Evolutionary conservation across 1,140 invertebrate species (phyloP).

Genomic region (Dolichoris vasculosae): DNA sequence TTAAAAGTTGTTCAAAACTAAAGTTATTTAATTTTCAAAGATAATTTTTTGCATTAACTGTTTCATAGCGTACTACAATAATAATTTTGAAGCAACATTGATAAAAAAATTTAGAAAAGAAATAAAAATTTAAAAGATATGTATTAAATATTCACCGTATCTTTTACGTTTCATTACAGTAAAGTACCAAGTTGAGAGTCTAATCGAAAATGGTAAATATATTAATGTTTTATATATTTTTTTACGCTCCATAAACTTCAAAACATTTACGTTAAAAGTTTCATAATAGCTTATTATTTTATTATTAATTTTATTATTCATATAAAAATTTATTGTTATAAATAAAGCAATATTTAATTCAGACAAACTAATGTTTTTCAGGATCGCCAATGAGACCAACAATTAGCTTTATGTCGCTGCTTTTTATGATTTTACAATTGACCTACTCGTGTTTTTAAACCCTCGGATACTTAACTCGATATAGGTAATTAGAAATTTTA

Average conservation of each 20-base stretch:
- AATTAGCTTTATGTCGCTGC: slow-evolving; percentile 31
- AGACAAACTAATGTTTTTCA: slow-evolving; percentile 1
- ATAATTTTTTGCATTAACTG: too few species aligned
- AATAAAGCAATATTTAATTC: not conserved
- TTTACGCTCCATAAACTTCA: not conserved
- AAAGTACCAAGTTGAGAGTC: too few species aligned
- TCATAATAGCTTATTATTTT: not conserved
- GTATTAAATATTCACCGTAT: too few species aligned
- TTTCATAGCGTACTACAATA: too few species aligned
- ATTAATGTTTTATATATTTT: too few species aligned
- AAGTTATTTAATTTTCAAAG: too few species aligned
- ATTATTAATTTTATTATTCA: not conserved
- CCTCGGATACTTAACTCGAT: slow-evolving; percentile 5
- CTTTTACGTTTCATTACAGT: too few species aligned
- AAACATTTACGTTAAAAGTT: not conserved
- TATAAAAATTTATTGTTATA: not conserved
- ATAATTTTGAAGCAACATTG: too few species aligned
- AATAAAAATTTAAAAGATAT: too few species aligned
- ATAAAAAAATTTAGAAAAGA: too few species aligned
- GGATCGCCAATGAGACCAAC: slow-evolving; percentile 20
- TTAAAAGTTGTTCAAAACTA: too few species aligned
- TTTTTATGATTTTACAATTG: slow-evolving; percentile 14
- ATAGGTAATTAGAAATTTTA: slow-evolving; percentile 33
- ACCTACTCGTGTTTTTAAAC: slow-evolving; percentile 37
- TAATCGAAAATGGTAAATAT: too few species aligned